Conservation (phyloP, 2,797 vertebrate genomes). For the Poecilia velifera region DNA sequence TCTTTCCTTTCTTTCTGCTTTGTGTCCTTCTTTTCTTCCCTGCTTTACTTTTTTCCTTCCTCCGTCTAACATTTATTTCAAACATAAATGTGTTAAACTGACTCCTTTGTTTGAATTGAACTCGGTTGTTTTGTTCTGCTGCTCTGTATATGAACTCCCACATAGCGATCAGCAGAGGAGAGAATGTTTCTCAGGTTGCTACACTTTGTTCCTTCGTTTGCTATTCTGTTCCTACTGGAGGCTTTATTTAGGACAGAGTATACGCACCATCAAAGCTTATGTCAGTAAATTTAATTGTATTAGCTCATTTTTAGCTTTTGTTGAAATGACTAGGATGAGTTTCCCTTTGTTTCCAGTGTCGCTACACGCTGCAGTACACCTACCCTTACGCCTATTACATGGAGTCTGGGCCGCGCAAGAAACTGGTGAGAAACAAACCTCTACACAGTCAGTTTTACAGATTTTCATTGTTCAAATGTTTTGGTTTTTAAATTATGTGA, state of each 20-base stretch:
- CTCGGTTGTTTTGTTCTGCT: neutral
- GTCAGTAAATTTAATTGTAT: neutral
- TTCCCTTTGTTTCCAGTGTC: conserved; percentile 83
- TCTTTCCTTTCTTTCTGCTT: neutral
- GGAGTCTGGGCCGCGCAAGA: conserved; percentile 98
- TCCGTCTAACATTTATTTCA: neutral
- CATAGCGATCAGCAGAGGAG: neutral
- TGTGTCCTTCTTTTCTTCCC: neutral
- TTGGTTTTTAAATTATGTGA: neutral
- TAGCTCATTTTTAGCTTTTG: neutral
- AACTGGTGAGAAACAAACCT: conserved; percentile 86
- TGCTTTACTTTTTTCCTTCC: neutral
- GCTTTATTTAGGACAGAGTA: neutral
- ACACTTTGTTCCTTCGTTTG: neutral
- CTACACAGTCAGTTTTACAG: neutral
- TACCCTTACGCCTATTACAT: conserved; percentile 99
- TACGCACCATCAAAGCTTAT: neutral
- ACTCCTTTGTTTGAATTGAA: neutral
- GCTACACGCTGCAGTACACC: conserved; percentile 98
- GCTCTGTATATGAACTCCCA: neutral
- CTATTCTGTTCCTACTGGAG: neutral
- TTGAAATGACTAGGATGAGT: neutral
- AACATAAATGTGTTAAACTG: neutral
- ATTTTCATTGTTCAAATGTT: neutral
- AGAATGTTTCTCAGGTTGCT: too few relatives aligned